Conservation (phyloP, 1,140 invertebrate genomes). For the Laupala kohalensis region DNA sequence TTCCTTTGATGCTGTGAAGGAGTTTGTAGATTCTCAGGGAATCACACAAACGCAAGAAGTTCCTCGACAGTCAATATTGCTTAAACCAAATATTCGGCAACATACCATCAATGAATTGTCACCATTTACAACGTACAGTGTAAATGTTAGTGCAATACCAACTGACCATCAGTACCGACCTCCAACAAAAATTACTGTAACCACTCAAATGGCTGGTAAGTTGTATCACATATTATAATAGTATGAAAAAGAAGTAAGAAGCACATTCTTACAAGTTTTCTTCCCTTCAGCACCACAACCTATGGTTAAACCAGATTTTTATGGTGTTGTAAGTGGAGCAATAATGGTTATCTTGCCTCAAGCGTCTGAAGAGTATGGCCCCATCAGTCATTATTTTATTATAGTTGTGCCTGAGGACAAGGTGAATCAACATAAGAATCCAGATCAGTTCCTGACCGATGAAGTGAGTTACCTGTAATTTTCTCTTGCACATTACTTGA, state of each 20-base stretch:
- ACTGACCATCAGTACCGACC: slow-evolving; percentile 71
- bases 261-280: too few species aligned
- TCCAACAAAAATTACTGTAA: slow-evolving; percentile 86
- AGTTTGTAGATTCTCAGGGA: slow-evolving; percentile 87
- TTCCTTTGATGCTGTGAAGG: slow-evolving; percentile 84
- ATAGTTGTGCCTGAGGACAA: slow-evolving; percentile 85
- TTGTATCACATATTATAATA: too few species aligned
- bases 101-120: slow-evolving; percentile 75
- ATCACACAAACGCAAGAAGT: slow-evolving; percentile 78
- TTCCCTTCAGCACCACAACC: slow-evolving; percentile 70
- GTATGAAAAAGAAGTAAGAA: too few species aligned
- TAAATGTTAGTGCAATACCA: slow-evolving; percentile 84
- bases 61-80: slow-evolving; percentile 52
- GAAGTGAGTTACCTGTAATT: slow-evolving; percentile 36
- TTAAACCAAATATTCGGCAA: slow-evolving; percentile 52
- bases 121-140: slow-evolving; percentile 88
- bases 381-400: slow-evolving; percentile 92
- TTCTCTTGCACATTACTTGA: not conserved
- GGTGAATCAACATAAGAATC: slow-evolving; percentile 60
- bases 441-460: slow-evolving; percentile 79
- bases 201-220: slow-evolving; percentile 76
- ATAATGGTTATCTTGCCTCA: slow-evolving; percentile 79
- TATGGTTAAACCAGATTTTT: slow-evolving; percentile 90
- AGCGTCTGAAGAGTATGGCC: slow-evolving; percentile 97
- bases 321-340: slow-evolving; percentile 70